phyloP scores from a whole-genome alignment of 1,140 invertebrate genomes.

The Papilio xuthus region DNA sequence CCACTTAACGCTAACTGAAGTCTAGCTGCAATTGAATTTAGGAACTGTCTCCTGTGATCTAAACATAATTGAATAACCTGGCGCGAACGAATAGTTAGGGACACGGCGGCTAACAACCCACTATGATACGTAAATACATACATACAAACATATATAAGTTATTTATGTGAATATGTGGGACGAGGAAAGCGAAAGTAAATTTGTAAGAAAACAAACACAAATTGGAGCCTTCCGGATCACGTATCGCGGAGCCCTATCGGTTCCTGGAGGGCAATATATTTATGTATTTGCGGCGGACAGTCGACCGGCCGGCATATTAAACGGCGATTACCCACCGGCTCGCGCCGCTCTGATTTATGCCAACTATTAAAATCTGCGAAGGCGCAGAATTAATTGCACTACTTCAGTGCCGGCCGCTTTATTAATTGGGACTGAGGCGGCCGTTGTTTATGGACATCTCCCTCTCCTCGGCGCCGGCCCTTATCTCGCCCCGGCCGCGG shows the following conservation, averaged over 20 bases:
- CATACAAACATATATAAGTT: too few relatives aligned
- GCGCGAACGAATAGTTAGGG: conserved; percentile 13
- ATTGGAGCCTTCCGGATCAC: conserved; percentile 53
- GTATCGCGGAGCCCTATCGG: conserved; percentile 67
- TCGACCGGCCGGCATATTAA: conserved; percentile 75
- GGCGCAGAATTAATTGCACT: conserved; percentile 79
- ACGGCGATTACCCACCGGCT: conserved; percentile 77
- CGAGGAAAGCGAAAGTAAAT: conserved; percentile 33
- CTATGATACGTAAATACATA: not conserved
- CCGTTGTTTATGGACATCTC: conserved; percentile 77
- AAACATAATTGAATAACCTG: conserved; percentile 60
- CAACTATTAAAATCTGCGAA: conserved; percentile 80
- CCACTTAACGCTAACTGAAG: conserved; percentile 76
- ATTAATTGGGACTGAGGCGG: conserved; percentile 78
- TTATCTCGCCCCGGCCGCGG: conserved; percentile 71
- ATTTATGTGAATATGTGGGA: too few relatives aligned
- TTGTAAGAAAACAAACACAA: conserved; percentile 45
- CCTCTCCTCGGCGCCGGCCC: conserved; percentile 65
- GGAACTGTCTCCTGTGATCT: conserved; percentile 64
- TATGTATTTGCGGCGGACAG: conserved; percentile 51
- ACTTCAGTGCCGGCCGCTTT: conserved; percentile 74
- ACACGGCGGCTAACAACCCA: not conserved
- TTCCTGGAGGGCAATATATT: conserved; percentile 56
- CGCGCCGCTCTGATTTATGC: conserved; percentile 73
- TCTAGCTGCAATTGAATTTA: conserved; percentile 77